phyloP scores from a whole-genome alignment of 2,113 vertebrate species.

The Oryzias curvinotus region DNA sequence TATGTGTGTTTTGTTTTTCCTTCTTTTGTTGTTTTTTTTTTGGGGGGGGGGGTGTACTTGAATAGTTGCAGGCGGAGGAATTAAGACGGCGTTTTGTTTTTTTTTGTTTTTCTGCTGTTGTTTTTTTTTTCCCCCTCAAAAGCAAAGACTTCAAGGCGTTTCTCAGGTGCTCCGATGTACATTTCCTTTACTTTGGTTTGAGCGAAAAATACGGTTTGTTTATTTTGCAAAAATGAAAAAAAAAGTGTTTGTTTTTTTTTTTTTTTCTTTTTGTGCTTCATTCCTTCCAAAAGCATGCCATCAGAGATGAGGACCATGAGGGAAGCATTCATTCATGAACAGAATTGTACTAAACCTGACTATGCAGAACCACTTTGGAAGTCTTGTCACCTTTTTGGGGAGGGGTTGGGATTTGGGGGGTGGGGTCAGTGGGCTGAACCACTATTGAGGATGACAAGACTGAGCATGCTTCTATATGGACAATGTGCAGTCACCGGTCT shows the following conservation, averaged over 20 bases:
- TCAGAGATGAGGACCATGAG: constrained; percentile 43
- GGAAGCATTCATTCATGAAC: constrained; percentile 66
- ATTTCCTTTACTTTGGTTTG: constrained; percentile 65
- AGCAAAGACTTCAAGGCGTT: constrained; percentile 83
- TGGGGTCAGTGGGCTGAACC: constrained; percentile 38
- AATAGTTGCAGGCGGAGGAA: constrained; percentile 85
- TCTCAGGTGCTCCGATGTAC: constrained; percentile 93
- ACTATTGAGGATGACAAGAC: constrained; percentile 24
- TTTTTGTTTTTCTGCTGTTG: constrained; percentile 37
- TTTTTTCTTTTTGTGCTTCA: constrained; percentile 29
- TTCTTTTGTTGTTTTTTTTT: constrained; percentile 70
- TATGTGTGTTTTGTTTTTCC: constrained; percentile 80
- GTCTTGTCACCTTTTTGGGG: constrained; percentile 44
- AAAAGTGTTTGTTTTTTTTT: no score
- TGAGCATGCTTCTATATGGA: constrained; percentile 55
- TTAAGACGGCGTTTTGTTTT: constrained; percentile 65
- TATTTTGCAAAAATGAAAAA: no score
- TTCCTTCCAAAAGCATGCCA: constrained; percentile 69
- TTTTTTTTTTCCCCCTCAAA: constrained; percentile 56
- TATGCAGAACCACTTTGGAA: constrained; percentile 82
- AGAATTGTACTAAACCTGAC: constrained; percentile 70
- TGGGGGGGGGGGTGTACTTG: constrained; percentile 82
- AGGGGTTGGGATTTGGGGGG: constrained; percentile 8
- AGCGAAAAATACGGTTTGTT: constrained; percentile 32
- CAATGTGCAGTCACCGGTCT: constrained; percentile 45